These are phyloP conservation scores for Euplagia quadripunctaria DNA, from an alignment of 2,888 invertebrate genomes.

Conservation along the genomic window DNA sequence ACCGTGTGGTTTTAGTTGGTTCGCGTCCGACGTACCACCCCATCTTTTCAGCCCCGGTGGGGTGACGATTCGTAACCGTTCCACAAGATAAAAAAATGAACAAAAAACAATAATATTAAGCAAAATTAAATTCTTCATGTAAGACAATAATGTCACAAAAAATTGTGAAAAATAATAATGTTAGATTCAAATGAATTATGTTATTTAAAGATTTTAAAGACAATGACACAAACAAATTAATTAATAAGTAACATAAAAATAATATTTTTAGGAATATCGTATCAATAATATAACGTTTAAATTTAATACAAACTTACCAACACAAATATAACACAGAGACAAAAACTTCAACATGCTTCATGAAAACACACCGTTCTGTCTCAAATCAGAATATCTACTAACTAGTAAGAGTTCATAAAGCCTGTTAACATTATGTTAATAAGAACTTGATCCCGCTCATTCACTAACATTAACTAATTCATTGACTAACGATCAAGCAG, in stretches of 20 bases:
- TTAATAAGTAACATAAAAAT: neutral
- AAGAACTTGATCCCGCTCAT: neutral
- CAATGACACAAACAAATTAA: neutral
- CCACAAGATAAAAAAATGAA: too few relatives aligned
- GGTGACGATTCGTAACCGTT: too few relatives aligned
- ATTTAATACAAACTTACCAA: neutral
- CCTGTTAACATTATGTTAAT: neutral
- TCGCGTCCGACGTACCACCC: too few relatives aligned
- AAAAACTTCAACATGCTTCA: neutral
- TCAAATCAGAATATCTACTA: neutral
- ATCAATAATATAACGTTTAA: neutral
- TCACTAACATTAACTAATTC: neutral
- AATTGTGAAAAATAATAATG: too few relatives aligned
- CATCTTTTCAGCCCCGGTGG: too few relatives aligned
- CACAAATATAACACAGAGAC: neutral
- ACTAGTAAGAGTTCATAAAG: neutral
- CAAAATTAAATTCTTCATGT: too few relatives aligned
- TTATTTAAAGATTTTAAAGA: too few relatives aligned
- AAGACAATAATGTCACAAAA: too few relatives aligned
- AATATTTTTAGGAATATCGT: neutral
- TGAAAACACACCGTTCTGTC: neutral
- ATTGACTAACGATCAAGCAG: too few relatives aligned
- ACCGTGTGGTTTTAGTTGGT: too few relatives aligned
- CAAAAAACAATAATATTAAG: too few relatives aligned
- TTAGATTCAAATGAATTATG: too few relatives aligned